Evolutionary conservation across 2,113 vertebrate species (phyloP), one percentile per base, ranked within the genome.

Genomic region (Connochaetes taurinus): DNA sequence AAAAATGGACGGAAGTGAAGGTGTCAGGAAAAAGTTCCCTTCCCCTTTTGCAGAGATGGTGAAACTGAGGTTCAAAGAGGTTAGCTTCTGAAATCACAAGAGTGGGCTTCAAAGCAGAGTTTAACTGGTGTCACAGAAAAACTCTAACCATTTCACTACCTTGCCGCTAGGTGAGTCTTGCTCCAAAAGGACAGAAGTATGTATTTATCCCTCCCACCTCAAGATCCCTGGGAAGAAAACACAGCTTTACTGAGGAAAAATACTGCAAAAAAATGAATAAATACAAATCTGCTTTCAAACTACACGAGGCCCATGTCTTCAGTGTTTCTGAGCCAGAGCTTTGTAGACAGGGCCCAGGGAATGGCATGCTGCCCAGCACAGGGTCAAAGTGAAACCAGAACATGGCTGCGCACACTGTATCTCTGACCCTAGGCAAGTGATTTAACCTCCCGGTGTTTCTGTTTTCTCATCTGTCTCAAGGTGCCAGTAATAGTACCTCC

Each of bases 311-410:
- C 50, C 21, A 29, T 53, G 55, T 52, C 25, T 87, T 96, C 74
- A 85, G 71, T 21, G 43, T 83, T 88, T 94, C 91, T 85, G 64
- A 95, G 78, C 27, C 91, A 94, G 25, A 94, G 15, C 31, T 60
- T 7, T 50, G 9, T 76, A 96, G 29, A 89, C 57, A 60, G 83
- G 40, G 47, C 33, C 16, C 27, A 14, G 25, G 16, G 9, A 27
- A 13, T 40, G 53, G 11, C 55, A 58, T 33, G 29, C 36, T 81
- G 7, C 60, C 62, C 62, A 58, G 52, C 45, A 43, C 52, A 90
- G 40, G 57, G 62, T 93, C 85, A 76, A 90, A 62, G 40, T 84
- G 93, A 96, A 90, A 36, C 50, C 50, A 93, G 83, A 90, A 95
- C 21, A 8, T 19, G 25, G 60, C 76, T 67, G 16, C 13, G 16